These are phyloP conservation scores for Mycteria americana DNA, from an alignment of 2,797 vertebrate genomes.

Conservation along the genomic window DNA sequence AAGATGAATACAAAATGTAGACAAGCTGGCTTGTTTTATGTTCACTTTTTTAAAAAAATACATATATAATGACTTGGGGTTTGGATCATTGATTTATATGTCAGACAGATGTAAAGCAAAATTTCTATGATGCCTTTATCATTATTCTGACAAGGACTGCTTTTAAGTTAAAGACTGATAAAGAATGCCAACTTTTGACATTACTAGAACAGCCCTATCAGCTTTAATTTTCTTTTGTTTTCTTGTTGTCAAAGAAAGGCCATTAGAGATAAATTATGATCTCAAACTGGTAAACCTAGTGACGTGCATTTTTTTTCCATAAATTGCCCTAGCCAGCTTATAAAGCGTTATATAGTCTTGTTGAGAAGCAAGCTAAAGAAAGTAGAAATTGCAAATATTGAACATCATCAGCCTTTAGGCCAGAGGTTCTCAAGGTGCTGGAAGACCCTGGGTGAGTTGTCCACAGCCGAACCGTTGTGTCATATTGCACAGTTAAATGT, in stretches of 20 bases:
- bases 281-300: conserved; percentile 61
- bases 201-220: conserved; percentile 61
- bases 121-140: conserved; percentile 71
- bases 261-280: conserved; percentile 57
- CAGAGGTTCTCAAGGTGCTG: background rate
- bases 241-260: conserved; percentile 58
- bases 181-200: conserved; percentile 70
- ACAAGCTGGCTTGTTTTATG: conserved; percentile 18
- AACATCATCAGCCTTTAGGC: fast-evolving
- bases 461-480: background rate
- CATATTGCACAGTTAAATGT: fast-evolving
- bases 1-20: background rate
- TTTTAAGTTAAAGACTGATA: conserved; percentile 74
- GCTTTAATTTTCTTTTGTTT: conserved; percentile 64
- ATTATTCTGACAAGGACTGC: conserved; percentile 70
- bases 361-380: background rate
- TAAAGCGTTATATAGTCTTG: background rate
- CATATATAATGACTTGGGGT: conserved; percentile 50
- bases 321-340: conserved; percentile 15
- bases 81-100: conserved; percentile 72
- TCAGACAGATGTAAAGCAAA: conserved; percentile 74
- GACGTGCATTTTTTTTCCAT: background rate
- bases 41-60: conserved; percentile 47
- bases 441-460: background rate
- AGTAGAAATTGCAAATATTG: background rate